A percentile compares a stretch with the other conserved stretches of the same genome.
Evolutionary conservation across 2,113 vertebrate genomes (phyloP).

Genomic region (Butorides virescens): DNA sequence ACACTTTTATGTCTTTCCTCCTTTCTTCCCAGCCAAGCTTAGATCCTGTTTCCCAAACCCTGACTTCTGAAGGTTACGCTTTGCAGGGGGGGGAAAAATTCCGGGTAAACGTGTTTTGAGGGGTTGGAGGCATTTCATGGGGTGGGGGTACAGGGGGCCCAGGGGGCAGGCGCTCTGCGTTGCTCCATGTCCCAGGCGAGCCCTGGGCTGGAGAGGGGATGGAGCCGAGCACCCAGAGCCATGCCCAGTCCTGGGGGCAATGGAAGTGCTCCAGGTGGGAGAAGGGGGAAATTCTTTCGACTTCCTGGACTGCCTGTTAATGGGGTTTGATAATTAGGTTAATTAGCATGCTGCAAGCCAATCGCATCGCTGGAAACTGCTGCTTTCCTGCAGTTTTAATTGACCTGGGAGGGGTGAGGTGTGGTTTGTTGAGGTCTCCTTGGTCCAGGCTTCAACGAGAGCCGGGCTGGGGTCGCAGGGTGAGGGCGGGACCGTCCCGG

Average conservation of each 20-base stretch:
- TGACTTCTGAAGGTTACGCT: background rate
- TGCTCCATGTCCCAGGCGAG: too few relatives aligned
- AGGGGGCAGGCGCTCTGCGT: too few relatives aligned
- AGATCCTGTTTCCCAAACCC: accelerated
- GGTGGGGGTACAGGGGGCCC: background rate
- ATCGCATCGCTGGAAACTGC: background rate
- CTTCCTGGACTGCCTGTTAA: background rate
- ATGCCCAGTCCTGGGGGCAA: accelerated
- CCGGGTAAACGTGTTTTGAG: background rate
- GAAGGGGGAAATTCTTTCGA: background rate
- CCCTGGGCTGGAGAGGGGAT: too few relatives aligned
- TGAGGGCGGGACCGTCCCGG: too few relatives aligned
- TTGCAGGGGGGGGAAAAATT: too few relatives aligned
- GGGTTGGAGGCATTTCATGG: accelerated
- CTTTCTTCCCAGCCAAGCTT: background rate
- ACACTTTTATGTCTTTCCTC: background rate
- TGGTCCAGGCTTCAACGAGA: background rate
- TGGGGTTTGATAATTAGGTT: background rate
- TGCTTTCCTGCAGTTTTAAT: background rate
- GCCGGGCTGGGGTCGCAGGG: too few relatives aligned
- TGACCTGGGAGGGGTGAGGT: background rate
- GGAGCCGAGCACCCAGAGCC: accelerated
- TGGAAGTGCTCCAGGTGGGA: accelerated
- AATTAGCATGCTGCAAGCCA: background rate
- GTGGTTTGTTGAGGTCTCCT: background rate